Base-by-base conservation (phyloP, 2,888 invertebrate species). In the Hofmannophila pseudospretella region DNA sequence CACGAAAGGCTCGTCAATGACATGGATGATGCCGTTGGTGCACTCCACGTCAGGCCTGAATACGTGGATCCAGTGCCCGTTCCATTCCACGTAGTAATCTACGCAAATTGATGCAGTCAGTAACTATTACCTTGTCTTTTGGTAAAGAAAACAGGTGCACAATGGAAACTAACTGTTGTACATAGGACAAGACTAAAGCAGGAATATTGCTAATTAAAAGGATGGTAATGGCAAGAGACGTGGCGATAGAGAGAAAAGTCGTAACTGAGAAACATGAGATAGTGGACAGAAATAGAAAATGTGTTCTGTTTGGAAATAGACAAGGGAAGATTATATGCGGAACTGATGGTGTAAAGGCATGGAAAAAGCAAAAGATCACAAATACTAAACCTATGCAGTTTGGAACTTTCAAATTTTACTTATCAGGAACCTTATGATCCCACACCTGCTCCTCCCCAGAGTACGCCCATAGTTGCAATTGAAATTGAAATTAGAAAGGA, bases 21-120 rank as follows among this genome's bases (percentile, higher is more conserved):
- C 95, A 76, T 98, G 97, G 54, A 98, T 97, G 54, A 96, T 94
- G 34, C 98, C 98, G 70, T 98, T 98, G 74, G 96, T 97, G 76
- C 97, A 97, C 63, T 96, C 95, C 3, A 98, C 95, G 74, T 98
- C 96, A 13, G 97, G 95, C 48, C 97, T 91, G 75, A 93, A 92
- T 32, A 97, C 94, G 58, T 92, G 92, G 57, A 96, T 94, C 89
- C 91, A 91, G 67, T 92, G 91, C 44, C 93, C 93, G 59, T 94
- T 92, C 96, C 96, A 96, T 67, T 93, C 91, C 42, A 96, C 91
- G 61, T 90, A 90, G 84, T 94, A 96, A 64, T 93, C 96, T 95
- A 88, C 45, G 10, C 23, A 23, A 23, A 23, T n/a, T 4, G n/a
- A 16, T 5, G 16, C n/a, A n/a, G n/a, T n/a, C n/a, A n/a, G n/a